Percentiles rank a stretch among this genome's conserved stretches.
Conservation (phyloP, 1,140 invertebrate genomes). For the Tachypleus tridentatus region DNA sequence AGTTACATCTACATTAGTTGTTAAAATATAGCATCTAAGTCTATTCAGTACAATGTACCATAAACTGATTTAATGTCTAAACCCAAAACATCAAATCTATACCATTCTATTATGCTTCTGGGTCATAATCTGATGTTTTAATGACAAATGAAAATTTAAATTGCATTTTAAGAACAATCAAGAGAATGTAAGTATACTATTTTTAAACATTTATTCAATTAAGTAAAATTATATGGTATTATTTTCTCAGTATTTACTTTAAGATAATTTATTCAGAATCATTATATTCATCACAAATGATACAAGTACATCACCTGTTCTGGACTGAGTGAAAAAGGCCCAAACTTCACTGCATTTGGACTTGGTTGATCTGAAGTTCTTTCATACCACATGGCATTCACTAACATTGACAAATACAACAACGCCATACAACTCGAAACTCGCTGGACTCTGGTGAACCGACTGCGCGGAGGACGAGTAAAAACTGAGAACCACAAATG, state of each 20-base stretch:
- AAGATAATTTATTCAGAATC: not conserved
- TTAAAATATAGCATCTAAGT: no score
- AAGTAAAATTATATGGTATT: not conserved
- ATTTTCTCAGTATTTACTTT: not conserved
- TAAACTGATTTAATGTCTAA: no score
- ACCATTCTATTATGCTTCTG: no score
- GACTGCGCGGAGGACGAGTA: constrained; percentile 36
- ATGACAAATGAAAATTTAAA: no score
- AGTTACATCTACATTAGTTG: no score
- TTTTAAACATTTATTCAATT: no score
- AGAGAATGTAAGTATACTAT: no score
- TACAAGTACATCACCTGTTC: constrained; percentile 9
- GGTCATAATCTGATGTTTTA: no score
- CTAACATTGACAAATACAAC: constrained; percentile 40
- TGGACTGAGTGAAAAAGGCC: constrained; percentile 32
- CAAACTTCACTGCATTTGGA: constrained; percentile 29
- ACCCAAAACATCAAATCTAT: no score
- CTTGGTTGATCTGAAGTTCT: constrained; percentile 21
- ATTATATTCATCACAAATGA: not conserved
- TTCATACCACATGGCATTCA: constrained; percentile 42
- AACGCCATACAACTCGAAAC: constrained; percentile 40
- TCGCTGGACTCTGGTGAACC: constrained; percentile 39
- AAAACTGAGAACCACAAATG: constrained; percentile 45
- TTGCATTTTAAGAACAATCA: no score
- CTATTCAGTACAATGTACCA: no score